These are phyloP conservation scores for Leuciscus idus DNA, from an alignment of 2,113 vertebrate species.

Conservation along the genomic window DNA sequence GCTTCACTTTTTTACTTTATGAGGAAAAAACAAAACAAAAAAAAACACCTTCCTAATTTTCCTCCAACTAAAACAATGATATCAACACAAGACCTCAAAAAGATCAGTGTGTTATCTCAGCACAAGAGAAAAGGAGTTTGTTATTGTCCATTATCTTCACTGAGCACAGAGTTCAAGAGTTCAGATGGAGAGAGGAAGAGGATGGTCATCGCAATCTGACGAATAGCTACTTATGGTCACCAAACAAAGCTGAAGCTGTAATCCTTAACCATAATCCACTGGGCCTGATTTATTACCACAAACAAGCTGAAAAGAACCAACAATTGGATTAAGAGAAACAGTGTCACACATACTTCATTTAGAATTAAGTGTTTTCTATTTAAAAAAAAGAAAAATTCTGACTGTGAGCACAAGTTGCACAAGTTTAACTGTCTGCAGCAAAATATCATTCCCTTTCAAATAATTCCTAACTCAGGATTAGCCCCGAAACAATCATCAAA, in stretches of 20 bases:
- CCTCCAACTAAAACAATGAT: not conserved
- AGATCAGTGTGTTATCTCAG: not conserved
- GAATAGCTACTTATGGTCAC: constrained; percentile 35
- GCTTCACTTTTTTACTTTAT: not conserved
- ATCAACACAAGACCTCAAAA: no score
- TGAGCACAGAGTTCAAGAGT: constrained; percentile 12
- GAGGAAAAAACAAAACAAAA: not conserved
- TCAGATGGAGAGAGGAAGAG: not conserved
- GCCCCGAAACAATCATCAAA: not conserved
- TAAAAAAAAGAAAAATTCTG: not conserved
- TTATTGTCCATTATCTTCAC: not conserved
- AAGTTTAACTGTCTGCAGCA: not conserved
- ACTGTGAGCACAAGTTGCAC: not conserved
- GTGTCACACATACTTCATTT: not conserved
- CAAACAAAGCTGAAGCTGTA: constrained; percentile 47
- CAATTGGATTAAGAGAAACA: constrained; percentile 54
- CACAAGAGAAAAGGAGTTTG: not conserved
- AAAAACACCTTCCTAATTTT: not conserved
- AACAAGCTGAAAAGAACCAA: constrained; percentile 54
- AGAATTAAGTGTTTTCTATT: not conserved
- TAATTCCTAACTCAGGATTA: not conserved
- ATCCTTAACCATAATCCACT: constrained; percentile 53
- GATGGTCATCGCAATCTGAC: constrained; percentile 7
- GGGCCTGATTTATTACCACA: constrained; percentile 29
- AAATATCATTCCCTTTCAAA: not conserved